Evolutionary conservation across 2,888 invertebrate genomes (phyloP), one percentile per base, ranked within the genome.

Genomic region (Serrognathus titanus): DNA sequence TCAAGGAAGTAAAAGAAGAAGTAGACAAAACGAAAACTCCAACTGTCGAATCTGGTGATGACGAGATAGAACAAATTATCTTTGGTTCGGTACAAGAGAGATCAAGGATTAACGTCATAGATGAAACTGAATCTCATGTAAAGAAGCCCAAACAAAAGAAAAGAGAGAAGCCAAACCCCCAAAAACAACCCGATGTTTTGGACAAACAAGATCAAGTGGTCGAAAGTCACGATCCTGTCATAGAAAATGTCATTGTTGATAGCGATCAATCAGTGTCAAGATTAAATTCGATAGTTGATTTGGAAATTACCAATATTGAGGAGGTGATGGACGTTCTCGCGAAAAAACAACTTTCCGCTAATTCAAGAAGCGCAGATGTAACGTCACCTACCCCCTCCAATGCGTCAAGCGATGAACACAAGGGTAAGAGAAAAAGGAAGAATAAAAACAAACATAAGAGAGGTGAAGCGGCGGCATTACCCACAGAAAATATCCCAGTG

Each of bases 1-100:
- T n/a, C 46, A 16, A 46, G 12, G 5, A 6, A 16, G 7, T 20
- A 11, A 10, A 2, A 5, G 20, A 20, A 47, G 51, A 58, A 10
- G n/a, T n/a, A n/a, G 41, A 59, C 36, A 10, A 12, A 3, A 13
- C 51, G 39, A 43, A 53, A 51, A 51, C 37, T 9, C 20, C 2
- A 9, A 38, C 12, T 6, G 6, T 35, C n/a, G 16, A 45, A 49
- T 35, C 12, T 20, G 43, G 20, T 5, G 43, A 43, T 16, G 16
- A 13, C 37, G 76, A 76, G 53, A 61, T 79, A 10, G 84, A 85
- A 73, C 80, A 82, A 74, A 83, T 79, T 2, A 83, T 85, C 62
- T 85, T 85, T 69, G 85, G 85, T 43, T 85, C 85, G 8, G 83
- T 85, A 9, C 83, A 85, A 77, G 78, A 82, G 65, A 76, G 85